A percentile compares a stretch with the other conserved stretches of the same genome.
Evolutionary conservation across 2,888 invertebrate species (phyloP).

Genomic region (Ophraella communa): DNA sequence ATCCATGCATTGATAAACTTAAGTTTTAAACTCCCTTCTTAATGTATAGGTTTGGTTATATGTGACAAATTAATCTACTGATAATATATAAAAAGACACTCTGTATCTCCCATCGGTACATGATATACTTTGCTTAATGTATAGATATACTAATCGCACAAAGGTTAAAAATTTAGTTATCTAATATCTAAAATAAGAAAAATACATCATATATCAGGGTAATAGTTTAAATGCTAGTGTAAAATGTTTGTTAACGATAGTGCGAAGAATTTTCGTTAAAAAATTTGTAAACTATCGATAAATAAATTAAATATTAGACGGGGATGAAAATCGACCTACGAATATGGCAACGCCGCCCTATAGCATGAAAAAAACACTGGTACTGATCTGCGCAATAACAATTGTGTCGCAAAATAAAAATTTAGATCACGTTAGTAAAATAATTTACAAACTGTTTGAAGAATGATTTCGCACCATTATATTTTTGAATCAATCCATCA

Average conservation of each 20-base stretch:
- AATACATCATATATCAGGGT: conserved; percentile 28
- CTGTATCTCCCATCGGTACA: conserved; percentile 2
- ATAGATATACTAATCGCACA: conserved; percentile 11
- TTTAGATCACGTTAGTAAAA: neutral
- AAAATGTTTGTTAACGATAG: conserved; percentile 43
- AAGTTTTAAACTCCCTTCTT: too few species aligned
- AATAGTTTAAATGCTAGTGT: conserved; percentile 36
- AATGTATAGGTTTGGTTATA: too few species aligned
- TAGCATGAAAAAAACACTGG: too few species aligned
- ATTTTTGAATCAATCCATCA: neutral
- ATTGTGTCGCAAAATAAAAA: too few species aligned
- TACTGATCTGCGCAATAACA: too few species aligned
- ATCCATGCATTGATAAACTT: too few species aligned
- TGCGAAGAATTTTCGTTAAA: conserved; percentile 43
- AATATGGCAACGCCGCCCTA: neutral
- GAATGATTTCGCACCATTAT: conserved; percentile 31
- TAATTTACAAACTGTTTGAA: conserved; percentile 5
- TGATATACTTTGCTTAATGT: conserved; percentile 23
- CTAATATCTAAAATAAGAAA: conserved; percentile 20
- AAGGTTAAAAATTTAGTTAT: conserved; percentile 2
- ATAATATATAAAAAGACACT: conserved; percentile 8
- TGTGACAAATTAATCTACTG: neutral
- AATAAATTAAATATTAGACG: neutral
- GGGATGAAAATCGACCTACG: neutral
- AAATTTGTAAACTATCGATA: conserved; percentile 46